These are phyloP conservation scores for Pachymerium ferrugineum DNA, from an alignment of 2,888 invertebrate genomes.

Conservation along the genomic window DNA sequence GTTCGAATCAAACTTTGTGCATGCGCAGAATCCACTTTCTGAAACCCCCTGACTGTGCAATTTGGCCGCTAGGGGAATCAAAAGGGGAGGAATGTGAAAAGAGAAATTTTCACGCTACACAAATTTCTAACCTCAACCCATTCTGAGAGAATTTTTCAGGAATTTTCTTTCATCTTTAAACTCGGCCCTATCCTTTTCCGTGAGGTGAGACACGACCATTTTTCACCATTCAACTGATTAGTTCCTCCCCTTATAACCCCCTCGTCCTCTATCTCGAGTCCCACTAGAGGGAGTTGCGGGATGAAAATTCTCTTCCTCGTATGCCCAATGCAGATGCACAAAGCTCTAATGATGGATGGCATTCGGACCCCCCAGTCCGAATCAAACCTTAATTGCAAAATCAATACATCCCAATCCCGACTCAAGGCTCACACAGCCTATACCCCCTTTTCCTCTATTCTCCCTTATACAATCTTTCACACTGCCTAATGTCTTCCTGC, in stretches of 20 bases:
- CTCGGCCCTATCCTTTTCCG: neutral
- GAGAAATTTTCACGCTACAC: conserved; percentile 20
- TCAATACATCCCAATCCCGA: conserved; percentile 37
- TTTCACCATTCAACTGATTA: conserved; percentile 30
- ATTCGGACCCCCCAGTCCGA: conserved; percentile 31
- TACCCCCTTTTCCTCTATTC: conserved; percentile 30
- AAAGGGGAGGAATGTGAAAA: conserved; percentile 13
- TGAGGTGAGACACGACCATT: conserved; percentile 17
- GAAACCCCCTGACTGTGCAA: conserved; percentile 19
- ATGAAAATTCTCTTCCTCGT: conserved; percentile 12
- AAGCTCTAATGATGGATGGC: conserved; percentile 31
- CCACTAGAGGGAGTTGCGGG: conserved; percentile 20
- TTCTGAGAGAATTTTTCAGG: neutral
- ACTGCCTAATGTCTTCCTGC: conserved; percentile 32
- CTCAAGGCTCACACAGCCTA: conserved; percentile 33
- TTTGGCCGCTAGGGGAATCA: conserved; percentile 22
- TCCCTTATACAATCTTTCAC: conserved; percentile 32
- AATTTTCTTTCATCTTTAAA: neutral
- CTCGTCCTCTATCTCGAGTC: conserved; percentile 31
- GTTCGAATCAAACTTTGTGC: neutral
- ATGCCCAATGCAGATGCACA: conserved; percentile 26
- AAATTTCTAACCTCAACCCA: conserved; percentile 24
- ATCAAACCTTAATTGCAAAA: conserved; percentile 39
- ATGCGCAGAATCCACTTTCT: neutral
- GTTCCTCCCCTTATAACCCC: conserved; percentile 28